These are phyloP conservation scores for Oxyruncus cristatus DNA, from an alignment of 2,113 vertebrate genomes.

Conservation along the genomic window DNA sequence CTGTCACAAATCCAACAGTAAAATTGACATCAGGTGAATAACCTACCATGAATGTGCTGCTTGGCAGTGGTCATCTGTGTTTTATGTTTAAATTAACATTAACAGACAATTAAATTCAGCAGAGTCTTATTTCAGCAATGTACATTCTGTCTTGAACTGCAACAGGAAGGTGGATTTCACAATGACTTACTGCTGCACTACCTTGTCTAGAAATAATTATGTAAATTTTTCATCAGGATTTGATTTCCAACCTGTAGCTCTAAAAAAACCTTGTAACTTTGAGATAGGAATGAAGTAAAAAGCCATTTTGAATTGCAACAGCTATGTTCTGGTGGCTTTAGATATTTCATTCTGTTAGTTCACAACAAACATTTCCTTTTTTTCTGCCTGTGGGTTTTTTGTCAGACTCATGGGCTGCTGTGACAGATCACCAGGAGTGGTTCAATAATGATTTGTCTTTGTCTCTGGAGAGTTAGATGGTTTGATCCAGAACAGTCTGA, in stretches of 20 bases:
- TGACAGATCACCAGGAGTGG: neutral
- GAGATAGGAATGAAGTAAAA: neutral
- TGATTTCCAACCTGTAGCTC: neutral
- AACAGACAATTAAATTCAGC: neutral
- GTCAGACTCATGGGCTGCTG: neutral
- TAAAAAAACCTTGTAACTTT: neutral
- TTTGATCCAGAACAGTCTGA: neutral
- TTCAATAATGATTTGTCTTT: neutral
- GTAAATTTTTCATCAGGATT: neutral
- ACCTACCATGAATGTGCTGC: neutral
- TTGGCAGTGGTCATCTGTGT: neutral
- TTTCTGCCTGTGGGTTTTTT: neutral
- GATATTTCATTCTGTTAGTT: neutral
- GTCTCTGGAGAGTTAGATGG: neutral
- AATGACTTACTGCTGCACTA: neutral
- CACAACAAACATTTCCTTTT: neutral
- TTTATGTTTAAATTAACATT: neutral
- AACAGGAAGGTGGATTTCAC: neutral
- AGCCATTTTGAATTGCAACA: neutral
- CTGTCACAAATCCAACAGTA: neutral
- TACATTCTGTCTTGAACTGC: neutral
- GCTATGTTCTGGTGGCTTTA: neutral
- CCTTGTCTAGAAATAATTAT: neutral
- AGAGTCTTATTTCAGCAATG: neutral
- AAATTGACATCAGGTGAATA: neutral